Evolutionary conservation across 2,113 vertebrate species (phyloP).

Genomic region (Istiophorus platypterus): DNA sequence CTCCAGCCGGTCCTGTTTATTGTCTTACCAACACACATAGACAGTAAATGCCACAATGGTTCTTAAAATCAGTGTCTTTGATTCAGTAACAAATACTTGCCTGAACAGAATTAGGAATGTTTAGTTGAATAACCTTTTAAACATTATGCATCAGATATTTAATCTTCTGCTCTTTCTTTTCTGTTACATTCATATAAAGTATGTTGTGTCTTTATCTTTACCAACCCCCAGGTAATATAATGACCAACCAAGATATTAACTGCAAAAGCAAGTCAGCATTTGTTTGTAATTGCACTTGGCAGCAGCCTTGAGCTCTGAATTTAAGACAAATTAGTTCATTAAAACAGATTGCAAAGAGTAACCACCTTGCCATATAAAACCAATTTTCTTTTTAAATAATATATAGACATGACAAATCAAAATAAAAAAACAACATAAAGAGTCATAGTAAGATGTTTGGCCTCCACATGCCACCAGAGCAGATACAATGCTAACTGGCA

Average conservation of each 20-base stretch:
- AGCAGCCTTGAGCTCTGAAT: conserved; percentile 17
- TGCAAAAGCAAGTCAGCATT: conserved; percentile 7
- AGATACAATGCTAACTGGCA: too few relatives aligned
- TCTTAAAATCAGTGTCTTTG: neutral
- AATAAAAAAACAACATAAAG: too few relatives aligned
- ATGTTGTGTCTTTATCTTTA: conserved; percentile 1
- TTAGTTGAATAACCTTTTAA: too few relatives aligned
- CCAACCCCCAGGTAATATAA: neutral
- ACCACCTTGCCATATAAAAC: neutral
- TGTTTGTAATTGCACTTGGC: conserved; percentile 47
- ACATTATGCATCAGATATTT: too few relatives aligned
- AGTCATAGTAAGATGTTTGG: too few relatives aligned
- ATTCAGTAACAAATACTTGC: neutral
- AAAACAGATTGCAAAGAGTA: conserved; percentile 10
- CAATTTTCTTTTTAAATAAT: neutral
- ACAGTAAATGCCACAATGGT: neutral
- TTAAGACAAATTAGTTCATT: conserved; percentile 19
- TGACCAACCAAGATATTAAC: neutral
- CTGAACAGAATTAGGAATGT: neutral
- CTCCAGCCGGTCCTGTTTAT: too few relatives aligned
- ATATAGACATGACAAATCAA: neutral
- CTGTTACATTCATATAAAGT: neutral
- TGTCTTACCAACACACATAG: neutral
- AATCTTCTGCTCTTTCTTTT: neutral
- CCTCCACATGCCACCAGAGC: too few relatives aligned